Percentiles rank a stretch among this genome's conserved stretches.
phyloP scores from a whole-genome alignment of 2,113 vertebrate species.

The Isichthys henryi region DNA sequence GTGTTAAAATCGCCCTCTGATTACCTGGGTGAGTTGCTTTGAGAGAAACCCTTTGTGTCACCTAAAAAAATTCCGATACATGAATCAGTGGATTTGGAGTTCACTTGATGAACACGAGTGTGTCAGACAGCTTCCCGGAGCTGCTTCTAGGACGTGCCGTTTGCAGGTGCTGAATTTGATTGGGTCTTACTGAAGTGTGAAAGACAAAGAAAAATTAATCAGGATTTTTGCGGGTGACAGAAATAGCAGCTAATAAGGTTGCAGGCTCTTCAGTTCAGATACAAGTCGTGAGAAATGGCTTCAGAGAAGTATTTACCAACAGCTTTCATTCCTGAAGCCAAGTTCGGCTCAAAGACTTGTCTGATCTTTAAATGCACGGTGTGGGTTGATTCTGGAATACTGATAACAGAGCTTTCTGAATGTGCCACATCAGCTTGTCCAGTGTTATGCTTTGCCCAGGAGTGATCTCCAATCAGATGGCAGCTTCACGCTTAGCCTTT shows the following conservation, averaged over 20 bases:
- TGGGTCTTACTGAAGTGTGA: slow-evolving; percentile 41
- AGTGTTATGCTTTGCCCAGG: neutral
- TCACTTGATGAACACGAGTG: neutral
- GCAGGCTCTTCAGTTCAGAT: slow-evolving; percentile 36
- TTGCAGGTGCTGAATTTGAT: neutral
- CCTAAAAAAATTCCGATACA: neutral
- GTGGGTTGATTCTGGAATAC: slow-evolving; percentile 20
- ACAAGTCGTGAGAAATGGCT: slow-evolving; percentile 30
- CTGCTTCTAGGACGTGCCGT: neutral
- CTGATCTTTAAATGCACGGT: slow-evolving; percentile 17
- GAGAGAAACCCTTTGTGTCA: neutral
- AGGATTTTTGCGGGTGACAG: slow-evolving; percentile 31
- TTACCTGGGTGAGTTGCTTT: neutral
- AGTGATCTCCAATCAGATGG: neutral
- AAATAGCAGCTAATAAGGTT: slow-evolving; percentile 46
- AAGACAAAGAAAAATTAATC: slow-evolving; percentile 44
- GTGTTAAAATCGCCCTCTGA: neutral
- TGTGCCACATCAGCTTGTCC: neutral
- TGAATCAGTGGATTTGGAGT: neutral
- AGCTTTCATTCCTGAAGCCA: slow-evolving; percentile 27
- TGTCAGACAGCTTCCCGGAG: neutral
- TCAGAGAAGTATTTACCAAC: slow-evolving; percentile 23
- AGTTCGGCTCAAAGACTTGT: slow-evolving; percentile 22
- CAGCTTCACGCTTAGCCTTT: neutral
- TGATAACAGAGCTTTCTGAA: neutral